A percentile compares a stretch with the other conserved stretches of the same genome.
Evolutionary conservation across 2,113 vertebrate genomes (phyloP).

Genomic region (Clupea harengus): DNA sequence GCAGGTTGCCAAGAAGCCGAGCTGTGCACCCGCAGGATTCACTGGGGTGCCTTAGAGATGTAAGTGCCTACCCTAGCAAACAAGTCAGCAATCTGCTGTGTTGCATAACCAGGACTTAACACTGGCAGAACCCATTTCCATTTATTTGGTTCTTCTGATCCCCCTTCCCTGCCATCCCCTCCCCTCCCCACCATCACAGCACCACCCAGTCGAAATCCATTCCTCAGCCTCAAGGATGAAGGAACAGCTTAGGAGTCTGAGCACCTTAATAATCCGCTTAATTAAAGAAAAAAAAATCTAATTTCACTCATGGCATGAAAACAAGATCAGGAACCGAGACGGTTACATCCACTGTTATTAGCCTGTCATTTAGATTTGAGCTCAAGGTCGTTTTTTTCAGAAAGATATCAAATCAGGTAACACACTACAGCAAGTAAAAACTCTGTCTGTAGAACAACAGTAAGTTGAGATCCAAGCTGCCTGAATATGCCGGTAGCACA

Average conservation of each 20-base stretch:
- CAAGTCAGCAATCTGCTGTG: conserved; percentile 25
- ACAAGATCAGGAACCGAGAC: neutral
- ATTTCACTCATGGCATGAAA: conserved; percentile 42
- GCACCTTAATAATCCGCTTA: conserved; percentile 52
- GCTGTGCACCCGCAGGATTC: neutral
- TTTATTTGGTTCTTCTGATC: neutral
- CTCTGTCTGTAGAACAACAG: neutral
- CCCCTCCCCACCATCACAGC: neutral
- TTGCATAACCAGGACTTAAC: conserved; percentile 29
- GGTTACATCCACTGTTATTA: conserved; percentile 8
- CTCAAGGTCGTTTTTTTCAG: neutral
- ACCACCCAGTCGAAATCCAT: conserved; percentile 27
- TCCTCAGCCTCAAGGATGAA: conserved; percentile 3
- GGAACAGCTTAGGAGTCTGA: conserved; percentile 32
- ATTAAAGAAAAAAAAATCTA: conserved; percentile 45
- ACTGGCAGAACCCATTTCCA: neutral
- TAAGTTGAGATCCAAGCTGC: neutral
- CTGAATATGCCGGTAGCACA: neutral
- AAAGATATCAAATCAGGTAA: neutral
- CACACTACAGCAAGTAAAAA: neutral
- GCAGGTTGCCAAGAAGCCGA: neutral
- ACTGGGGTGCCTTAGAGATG: neutral
- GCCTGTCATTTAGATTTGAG: neutral
- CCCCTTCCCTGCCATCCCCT: neutral
- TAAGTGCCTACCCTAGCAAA: neutral